phyloP scores from a whole-genome alignment of 2,888 invertebrate species.

The Eupithecia abbreviata region DNA sequence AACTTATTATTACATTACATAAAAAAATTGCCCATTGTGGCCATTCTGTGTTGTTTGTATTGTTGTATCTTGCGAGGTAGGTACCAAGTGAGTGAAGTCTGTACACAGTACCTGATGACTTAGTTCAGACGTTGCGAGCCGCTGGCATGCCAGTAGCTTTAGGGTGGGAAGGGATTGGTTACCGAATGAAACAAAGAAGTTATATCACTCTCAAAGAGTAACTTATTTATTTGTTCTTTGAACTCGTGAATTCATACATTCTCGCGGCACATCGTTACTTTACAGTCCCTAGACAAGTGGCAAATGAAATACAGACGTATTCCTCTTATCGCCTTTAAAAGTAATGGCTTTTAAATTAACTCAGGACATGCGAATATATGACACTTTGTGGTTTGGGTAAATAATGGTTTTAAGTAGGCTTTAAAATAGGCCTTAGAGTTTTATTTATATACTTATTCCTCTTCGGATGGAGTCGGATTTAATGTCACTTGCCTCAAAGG shows the following conservation, averaged over 20 bases:
- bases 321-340: not conserved
- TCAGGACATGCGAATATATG: not conserved
- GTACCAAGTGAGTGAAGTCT: too few relatives aligned
- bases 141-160: too few relatives aligned
- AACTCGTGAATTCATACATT: slow-evolving; percentile 63
- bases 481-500: slow-evolving; percentile 5
- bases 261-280: slow-evolving; percentile 52
- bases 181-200: slow-evolving; percentile 50
- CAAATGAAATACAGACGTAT: slow-evolving; percentile 16
- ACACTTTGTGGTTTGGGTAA: not conserved
- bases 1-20: too few relatives aligned
- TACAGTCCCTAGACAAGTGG: slow-evolving; percentile 13
- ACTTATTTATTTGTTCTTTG: slow-evolving; percentile 69
- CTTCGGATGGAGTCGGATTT: not conserved
- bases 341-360: not conserved
- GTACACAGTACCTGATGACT: too few relatives aligned
- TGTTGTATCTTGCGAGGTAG: too few relatives aligned
- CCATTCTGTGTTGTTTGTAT: too few relatives aligned
- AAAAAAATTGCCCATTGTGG: too few relatives aligned
- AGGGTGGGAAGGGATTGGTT: not conserved
- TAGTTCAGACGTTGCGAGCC: too few relatives aligned
- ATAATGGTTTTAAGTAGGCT: not conserved
- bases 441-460: not conserved
- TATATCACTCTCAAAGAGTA: slow-evolving; percentile 69
- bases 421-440: not conserved